These are phyloP conservation scores for Nephrotoma flavescens DNA, from an alignment of 2,888 invertebrate genomes.

Conservation along the genomic window DNA sequence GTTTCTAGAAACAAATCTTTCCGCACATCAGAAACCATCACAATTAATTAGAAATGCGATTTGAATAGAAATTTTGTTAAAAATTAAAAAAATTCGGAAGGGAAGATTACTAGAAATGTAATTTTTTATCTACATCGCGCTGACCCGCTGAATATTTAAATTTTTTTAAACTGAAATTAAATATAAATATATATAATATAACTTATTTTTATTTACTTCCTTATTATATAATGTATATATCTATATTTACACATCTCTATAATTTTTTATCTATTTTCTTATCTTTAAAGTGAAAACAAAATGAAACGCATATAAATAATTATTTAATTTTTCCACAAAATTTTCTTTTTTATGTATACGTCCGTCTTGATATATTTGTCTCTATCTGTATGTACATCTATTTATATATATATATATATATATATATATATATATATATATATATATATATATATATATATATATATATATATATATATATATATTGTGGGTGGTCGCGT, in stretches of 20 bases:
- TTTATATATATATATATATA: too few relatives aligned
- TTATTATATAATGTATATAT: not conserved
- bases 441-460: too few relatives aligned
- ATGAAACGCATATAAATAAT: not conserved
- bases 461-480: too few relatives aligned
- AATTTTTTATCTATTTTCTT: not conserved
- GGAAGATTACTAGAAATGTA: not conserved
- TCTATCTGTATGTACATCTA: too few relatives aligned
- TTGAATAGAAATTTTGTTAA: not conserved
- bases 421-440: too few relatives aligned
- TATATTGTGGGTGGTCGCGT: not conserved
- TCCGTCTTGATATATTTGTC: too few relatives aligned
- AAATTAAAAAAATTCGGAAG: not conserved
- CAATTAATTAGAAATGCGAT: not conserved
- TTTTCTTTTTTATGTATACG: not conserved
- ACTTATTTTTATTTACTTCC: slow-evolving; percentile 7
- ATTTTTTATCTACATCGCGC: slow-evolving; percentile 1
- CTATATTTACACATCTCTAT: not conserved
- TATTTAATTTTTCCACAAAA: not conserved
- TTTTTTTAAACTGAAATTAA: not conserved
- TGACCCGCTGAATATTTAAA: slow-evolving; percentile 2
- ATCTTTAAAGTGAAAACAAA: not conserved
- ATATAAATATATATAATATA: slow-evolving; percentile 5
- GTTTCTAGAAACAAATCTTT: not conserved
- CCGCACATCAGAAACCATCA: not conserved